These are phyloP conservation scores for Ochropacha duplaris DNA, from an alignment of 2,888 invertebrate species.

Conservation along the genomic window DNA sequence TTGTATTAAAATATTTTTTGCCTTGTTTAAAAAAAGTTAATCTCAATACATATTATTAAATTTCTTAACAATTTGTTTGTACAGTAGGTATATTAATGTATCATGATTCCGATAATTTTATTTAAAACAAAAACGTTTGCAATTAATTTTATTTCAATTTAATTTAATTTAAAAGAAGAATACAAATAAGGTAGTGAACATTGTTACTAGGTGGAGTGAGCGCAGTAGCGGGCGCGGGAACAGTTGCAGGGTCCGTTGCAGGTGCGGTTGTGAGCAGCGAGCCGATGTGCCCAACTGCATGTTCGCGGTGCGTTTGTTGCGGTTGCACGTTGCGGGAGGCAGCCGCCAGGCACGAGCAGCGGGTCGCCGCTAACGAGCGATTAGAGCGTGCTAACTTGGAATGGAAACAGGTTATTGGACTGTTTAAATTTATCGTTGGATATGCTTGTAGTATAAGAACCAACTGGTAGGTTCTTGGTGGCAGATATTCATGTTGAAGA, in stretches of 20 bases:
- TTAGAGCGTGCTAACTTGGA: slow-evolving; percentile 91
- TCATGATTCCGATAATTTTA: no score
- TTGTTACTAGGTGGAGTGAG: neutral
- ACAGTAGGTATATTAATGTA: no score
- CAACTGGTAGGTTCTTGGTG: slow-evolving; percentile 69
- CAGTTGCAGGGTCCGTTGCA: slow-evolving; percentile 26
- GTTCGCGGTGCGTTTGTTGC: slow-evolving; percentile 65
- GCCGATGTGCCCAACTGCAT: slow-evolving; percentile 45
- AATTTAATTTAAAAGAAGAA: no score
- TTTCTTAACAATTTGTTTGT: no score
- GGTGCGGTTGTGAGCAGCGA: slow-evolving; percentile 22
- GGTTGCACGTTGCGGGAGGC: slow-evolving; percentile 86
- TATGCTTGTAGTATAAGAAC: no score
- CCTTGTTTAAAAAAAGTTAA: no score
- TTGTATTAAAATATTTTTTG: no score
- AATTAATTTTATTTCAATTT: no score
- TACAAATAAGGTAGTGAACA: neutral
- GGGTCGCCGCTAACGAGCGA: slow-evolving; percentile 90
- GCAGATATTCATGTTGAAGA: no score
- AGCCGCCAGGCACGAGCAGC: slow-evolving; percentile 90
- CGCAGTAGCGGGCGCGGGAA: slow-evolving; percentile 3
- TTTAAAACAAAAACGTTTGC: no score
- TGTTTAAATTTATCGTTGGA: no score
- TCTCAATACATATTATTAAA: no score
- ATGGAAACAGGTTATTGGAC: slow-evolving; percentile 87